phyloP scores from a whole-genome alignment of 2,888 invertebrate genomes.

The Oxyteleia sp. region DNA sequence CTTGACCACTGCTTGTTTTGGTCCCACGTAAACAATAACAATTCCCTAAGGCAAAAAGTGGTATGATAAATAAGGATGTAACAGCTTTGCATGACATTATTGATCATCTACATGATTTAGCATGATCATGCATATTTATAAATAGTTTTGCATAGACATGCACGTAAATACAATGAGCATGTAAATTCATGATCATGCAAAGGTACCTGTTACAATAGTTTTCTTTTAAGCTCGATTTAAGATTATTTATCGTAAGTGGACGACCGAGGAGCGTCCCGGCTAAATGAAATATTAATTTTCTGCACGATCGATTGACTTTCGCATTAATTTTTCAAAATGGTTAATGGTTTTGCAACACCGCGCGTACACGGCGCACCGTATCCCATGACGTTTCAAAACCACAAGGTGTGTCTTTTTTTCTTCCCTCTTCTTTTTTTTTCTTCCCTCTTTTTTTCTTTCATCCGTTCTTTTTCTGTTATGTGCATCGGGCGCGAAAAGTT shows the following conservation, averaged over 20 bases:
- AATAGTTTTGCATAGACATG: constrained; percentile 68
- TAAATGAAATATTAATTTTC: constrained; percentile 57
- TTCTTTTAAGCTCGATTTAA: constrained; percentile 35
- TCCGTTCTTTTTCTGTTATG: constrained; percentile 70
- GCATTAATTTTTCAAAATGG: constrained; percentile 69
- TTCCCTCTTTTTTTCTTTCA: constrained; percentile 8
- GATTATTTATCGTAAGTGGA: constrained; percentile 48
- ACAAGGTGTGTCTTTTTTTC: constrained; percentile 33
- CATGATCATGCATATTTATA: constrained; percentile 70
- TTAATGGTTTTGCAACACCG: constrained; percentile 56
- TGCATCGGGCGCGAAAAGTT: constrained; percentile 79
- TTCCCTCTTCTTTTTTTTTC: no score
- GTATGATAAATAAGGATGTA: constrained; percentile 60
- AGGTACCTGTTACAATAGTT: constrained; percentile 30
- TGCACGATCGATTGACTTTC: constrained; percentile 63
- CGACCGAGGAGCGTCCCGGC: constrained; percentile 6
- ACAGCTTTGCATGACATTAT: constrained; percentile 67
- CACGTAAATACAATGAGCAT: constrained; percentile 63
- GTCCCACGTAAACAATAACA: constrained; percentile 17
- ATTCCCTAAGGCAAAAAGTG: constrained; percentile 46
- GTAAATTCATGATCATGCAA: constrained; percentile 63
- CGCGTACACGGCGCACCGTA: constrained; percentile 6
- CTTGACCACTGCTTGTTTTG: no score
- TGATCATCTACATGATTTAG: constrained; percentile 65
- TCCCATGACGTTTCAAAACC: constrained; percentile 69